Percentiles rank a stretch among this genome's conserved stretches.
Conservation (phyloP, 2,888 invertebrate genomes). For the Epicampocera succincta region DNA sequence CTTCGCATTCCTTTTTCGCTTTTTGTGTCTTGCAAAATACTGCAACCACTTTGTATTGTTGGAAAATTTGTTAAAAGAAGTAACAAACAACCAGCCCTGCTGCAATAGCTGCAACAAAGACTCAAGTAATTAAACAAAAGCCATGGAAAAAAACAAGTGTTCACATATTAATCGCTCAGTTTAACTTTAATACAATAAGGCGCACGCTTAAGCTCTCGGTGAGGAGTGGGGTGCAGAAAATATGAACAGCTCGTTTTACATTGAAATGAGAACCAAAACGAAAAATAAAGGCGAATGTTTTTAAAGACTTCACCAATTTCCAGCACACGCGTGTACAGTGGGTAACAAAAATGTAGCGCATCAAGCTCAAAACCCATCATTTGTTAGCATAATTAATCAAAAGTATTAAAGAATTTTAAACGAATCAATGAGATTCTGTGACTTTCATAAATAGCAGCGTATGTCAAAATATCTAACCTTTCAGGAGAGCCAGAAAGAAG, state of each 20-base stretch:
- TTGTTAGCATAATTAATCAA: no score
- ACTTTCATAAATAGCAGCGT: no score
- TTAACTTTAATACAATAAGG: conserved; percentile 33
- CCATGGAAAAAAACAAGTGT: conserved; percentile 23
- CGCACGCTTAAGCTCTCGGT: background rate
- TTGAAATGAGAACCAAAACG: no score
- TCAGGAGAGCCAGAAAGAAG: no score
- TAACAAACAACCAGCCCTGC: conserved; percentile 29
- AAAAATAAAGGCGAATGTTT: no score
- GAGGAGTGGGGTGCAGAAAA: background rate
- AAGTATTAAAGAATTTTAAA: no score
- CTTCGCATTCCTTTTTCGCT: background rate
- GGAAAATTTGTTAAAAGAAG: conserved; percentile 4
- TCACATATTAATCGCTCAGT: conserved; percentile 42
- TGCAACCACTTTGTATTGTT: conserved; percentile 54
- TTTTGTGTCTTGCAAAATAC: conserved; percentile 18
- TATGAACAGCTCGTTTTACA: background rate
- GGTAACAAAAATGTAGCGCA: no score
- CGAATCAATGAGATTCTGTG: no score
- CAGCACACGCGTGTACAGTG: no score
- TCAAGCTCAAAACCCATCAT: no score
- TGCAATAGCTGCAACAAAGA: conserved; percentile 14
- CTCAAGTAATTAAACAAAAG: conserved; percentile 22
- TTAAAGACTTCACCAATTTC: no score
- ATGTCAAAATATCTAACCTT: no score